Evolutionary conservation across 2,113 vertebrate species (phyloP), one percentile per base, ranked within the genome.

Genomic region (Tupaia chinensis): DNA sequence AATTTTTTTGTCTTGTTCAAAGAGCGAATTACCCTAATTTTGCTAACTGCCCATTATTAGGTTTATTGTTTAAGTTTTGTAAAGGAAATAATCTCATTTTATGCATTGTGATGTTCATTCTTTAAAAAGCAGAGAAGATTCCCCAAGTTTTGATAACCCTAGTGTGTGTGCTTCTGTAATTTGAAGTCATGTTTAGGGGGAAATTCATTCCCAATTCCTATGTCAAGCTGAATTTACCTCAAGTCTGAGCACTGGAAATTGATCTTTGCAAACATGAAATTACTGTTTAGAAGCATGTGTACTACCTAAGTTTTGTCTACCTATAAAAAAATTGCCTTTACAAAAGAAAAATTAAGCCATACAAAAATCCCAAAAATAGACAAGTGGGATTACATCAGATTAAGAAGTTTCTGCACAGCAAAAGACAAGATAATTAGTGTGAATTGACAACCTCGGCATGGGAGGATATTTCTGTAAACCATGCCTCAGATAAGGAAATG

Each of bases 181-280:
- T 93, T 96, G 96, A 98, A 98, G 97, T 97, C 97, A 98, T 98
- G 96, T 95, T 96, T 44, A 44, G 73, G 95, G 97, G 96, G 93
- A 44, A 83, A 95, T 97, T 91, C 83, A 96, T 80, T 95, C 91
- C 87, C 68, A 93, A 10, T 89, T 97, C 54, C 89, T 96, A 80
- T 96, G 97, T 94, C 94, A 97, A 87, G 90, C 12, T 96, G 70
- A 97, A 85, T 95, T 93, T 95, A 95, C 88, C 93, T 72, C 53
- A 98, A 66, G 91, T 96, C 97, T 95, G 94, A 97, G 95, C 96
- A 97, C 96, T 97, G 97, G 98, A 98, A 97, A 95, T 97, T 97
- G 93, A 98, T 98, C 97, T 97, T 98, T 98, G 95, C 95, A 97
- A 65, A 68, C 96, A 97, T 93, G 25, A 89, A 97, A 97, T 96